phyloP scores from a whole-genome alignment of 2,888 invertebrate genomes.

The Cyrtodaria siliqua region DNA sequence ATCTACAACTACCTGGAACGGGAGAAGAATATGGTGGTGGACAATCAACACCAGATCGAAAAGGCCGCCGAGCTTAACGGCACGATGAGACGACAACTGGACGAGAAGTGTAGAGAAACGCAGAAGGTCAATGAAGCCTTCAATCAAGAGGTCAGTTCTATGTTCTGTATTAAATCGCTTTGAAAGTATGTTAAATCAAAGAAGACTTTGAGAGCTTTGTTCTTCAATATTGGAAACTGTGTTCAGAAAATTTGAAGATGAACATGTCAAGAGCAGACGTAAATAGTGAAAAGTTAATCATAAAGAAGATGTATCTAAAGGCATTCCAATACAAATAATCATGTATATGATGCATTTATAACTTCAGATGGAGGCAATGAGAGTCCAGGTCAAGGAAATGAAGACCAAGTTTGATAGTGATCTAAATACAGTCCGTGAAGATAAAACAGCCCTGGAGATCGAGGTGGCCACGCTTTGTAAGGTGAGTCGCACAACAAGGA shows the following conservation, averaged over 20 bases:
- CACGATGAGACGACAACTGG: constrained; percentile 46
- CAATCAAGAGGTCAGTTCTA: constrained; percentile 35
- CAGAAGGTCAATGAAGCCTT: constrained; percentile 19
- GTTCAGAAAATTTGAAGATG: no score
- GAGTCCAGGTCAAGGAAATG: constrained; percentile 13
- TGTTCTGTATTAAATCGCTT: no score
- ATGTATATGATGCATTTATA: background rate
- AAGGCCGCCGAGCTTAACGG: constrained; percentile 55
- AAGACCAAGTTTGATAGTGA: constrained; percentile 29
- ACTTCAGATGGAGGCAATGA: constrained; percentile 33
- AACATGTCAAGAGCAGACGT: no score
- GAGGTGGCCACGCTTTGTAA: constrained; percentile 19
- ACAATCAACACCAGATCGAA: constrained; percentile 47
- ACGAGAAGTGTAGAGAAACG: constrained; percentile 27
- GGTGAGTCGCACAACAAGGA: no score
- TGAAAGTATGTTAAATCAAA: background rate
- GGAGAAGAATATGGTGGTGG: constrained; percentile 56
- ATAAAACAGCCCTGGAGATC: constrained; percentile 42
- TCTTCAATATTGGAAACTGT: no score
- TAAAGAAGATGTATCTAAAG: no score
- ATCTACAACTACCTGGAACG: constrained; percentile 54
- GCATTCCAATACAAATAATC: no score
- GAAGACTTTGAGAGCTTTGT: no score
- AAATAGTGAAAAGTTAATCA: no score
- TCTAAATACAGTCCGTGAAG: constrained; percentile 27